Conservation (phyloP, 2,113 vertebrate species). For the Meles meles region DNA sequence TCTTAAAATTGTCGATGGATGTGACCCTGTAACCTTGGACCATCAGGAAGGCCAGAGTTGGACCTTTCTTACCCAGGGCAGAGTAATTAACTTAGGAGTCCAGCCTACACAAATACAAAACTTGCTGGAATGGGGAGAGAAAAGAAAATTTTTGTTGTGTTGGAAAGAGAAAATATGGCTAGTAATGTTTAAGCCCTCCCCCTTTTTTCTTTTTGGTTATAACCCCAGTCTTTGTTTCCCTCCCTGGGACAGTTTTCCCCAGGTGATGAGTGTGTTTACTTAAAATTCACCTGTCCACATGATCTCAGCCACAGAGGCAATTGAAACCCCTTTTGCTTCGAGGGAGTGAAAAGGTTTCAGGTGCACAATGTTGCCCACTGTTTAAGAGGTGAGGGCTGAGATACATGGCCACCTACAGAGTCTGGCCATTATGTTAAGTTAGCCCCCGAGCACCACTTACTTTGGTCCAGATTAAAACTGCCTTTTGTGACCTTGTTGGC, state of each 20-base stretch:
- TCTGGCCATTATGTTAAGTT: neutral
- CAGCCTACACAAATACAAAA: neutral
- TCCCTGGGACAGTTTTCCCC: neutral
- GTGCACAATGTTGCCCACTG: neutral
- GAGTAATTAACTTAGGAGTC: neutral
- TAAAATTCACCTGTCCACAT: neutral
- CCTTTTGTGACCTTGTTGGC: neutral
- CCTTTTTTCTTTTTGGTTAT: neutral
- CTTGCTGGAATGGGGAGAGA: neutral
- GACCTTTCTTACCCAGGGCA: neutral
- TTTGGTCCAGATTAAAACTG: neutral
- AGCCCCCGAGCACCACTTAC: neutral
- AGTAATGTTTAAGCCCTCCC: neutral
- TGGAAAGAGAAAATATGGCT: neutral
- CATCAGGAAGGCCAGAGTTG: neutral
- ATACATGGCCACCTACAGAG: slow-evolving; percentile 31
- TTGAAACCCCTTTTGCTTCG: neutral
- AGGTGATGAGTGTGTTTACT: too few relatives aligned
- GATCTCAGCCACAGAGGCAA: neutral
- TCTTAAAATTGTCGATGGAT: neutral
- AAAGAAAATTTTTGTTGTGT: neutral
- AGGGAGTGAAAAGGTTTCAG: neutral
- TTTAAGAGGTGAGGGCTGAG: neutral
- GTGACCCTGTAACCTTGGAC: neutral
- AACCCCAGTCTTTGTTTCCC: neutral